Conservation (phyloP, 2,888 invertebrate species). For the Microctonus brassicae region DNA sequence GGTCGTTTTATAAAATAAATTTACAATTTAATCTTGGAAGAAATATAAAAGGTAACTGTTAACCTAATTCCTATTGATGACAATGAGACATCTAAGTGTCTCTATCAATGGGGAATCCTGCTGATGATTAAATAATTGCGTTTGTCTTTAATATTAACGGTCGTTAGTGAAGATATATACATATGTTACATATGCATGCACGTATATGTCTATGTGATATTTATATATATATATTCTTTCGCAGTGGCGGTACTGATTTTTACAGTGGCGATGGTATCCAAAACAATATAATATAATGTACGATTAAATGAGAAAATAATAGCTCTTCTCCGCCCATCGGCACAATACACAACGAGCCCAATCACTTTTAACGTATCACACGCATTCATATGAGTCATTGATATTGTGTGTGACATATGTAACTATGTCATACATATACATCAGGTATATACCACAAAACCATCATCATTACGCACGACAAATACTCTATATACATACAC, state of each 20-base stretch:
- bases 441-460: conserved; percentile 2
- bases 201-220: no score
- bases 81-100: no score
- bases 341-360: background rate
- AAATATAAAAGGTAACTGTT: background rate
- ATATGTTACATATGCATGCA: background rate
- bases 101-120: background rate
- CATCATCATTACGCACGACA: conserved; percentile 16
- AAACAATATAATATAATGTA: conserved; percentile 51
- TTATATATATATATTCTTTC: conserved; percentile 15
- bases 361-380: background rate
- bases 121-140: conserved; percentile 60
- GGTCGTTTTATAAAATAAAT: background rate
- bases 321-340: conserved; percentile 43
- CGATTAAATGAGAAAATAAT: conserved; percentile 64
- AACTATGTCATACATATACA: background rate
- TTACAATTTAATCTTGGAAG: background rate
- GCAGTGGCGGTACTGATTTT: conserved; percentile 33
- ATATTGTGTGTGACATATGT: background rate
- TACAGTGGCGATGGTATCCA: conserved; percentile 53
- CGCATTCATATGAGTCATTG: background rate
- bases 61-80: no score
- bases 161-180: conserved; percentile 21
- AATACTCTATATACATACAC: conserved; percentile 19
- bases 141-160: conserved; percentile 51